Evolutionary conservation across 2,797 vertebrate species (phyloP).

Genomic region (Oophaga sylvatica): DNA sequence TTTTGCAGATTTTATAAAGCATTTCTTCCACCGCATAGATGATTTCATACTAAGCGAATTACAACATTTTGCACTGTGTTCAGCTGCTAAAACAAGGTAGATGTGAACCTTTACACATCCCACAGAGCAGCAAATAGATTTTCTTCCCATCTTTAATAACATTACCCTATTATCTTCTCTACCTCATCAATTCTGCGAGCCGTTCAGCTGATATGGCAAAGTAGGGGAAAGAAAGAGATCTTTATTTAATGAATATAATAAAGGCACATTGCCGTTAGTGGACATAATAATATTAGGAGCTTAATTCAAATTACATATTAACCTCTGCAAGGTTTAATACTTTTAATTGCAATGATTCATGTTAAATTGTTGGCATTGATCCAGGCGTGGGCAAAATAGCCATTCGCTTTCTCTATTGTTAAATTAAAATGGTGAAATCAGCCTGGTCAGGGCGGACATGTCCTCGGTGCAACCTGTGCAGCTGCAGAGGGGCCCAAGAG

Average conservation of each 20-base stretch:
- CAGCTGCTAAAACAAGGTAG: constrained; percentile 44
- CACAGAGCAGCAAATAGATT: constrained; percentile 54
- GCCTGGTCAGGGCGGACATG: too few species aligned
- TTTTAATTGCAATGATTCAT: constrained; percentile 62
- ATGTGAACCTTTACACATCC: constrained; percentile 45
- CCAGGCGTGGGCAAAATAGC: constrained; percentile 50
- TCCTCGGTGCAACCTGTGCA: too few species aligned
- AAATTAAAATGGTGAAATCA: constrained; percentile 32
- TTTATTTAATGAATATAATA: constrained; percentile 62
- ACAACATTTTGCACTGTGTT: constrained; percentile 28
- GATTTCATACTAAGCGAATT: constrained; percentile 9
- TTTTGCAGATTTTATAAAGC: constrained; percentile 1
- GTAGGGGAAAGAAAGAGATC: constrained; percentile 41
- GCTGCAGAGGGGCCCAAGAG: too few species aligned
- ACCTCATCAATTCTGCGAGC: constrained; percentile 46
- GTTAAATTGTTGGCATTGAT: constrained; percentile 52
- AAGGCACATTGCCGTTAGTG: constrained; percentile 53
- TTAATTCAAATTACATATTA: constrained; percentile 60
- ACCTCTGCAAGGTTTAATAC: constrained; percentile 60
- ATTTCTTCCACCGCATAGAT: background rate
- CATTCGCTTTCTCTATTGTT: constrained; percentile 50
- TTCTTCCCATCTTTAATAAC: constrained; percentile 45
- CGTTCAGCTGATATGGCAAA: constrained; percentile 53
- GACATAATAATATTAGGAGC: constrained; percentile 61
- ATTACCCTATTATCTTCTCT: constrained; percentile 51